These are phyloP conservation scores for Lophius americanus DNA, from an alignment of 2,797 vertebrate genomes.

Conservation along the genomic window DNA sequence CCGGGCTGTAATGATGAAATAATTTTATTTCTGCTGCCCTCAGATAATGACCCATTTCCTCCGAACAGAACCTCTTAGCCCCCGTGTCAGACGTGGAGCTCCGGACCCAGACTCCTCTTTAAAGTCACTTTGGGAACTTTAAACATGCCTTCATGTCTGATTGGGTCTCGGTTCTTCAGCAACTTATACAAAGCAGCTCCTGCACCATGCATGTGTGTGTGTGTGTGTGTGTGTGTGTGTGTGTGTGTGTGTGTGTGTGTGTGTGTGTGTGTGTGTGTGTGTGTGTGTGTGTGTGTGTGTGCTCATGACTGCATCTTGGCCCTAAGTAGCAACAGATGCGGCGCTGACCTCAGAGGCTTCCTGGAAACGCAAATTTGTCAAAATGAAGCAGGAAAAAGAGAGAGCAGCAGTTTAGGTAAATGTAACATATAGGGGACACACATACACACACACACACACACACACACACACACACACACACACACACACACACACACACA, in stretches of 20 bases:
- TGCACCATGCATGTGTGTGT: constrained; percentile 22
- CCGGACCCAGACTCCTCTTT: constrained; percentile 59
- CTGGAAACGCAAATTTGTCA: constrained; percentile 95
- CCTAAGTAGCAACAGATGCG: constrained; percentile 95
- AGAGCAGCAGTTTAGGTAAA: constrained; percentile 85
- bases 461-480: background rate
- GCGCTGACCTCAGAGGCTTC: constrained; percentile 92
- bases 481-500: constrained; percentile 29
- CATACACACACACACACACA: constrained; percentile 18
- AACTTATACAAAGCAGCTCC: constrained; percentile 83
- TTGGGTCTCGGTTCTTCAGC: constrained; percentile 83
- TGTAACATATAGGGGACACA: constrained; percentile 70
- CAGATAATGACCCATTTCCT: constrained; percentile 29
- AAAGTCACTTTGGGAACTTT: constrained; percentile 77
- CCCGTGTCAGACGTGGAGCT: constrained; percentile 18
- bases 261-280: constrained; percentile 31
- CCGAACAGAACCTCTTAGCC: constrained; percentile 22
- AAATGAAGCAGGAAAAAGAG: constrained; percentile 86
- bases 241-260: constrained; percentile 30
- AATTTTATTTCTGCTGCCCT: constrained; percentile 2
- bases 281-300: constrained; percentile 16
- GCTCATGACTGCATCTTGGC: constrained; percentile 77
- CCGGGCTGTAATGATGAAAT: background rate
- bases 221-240: constrained; percentile 19
- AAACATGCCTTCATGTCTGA: constrained; percentile 85